A percentile compares a stretch with the other conserved stretches of the same genome.
Conservation (phyloP, 53 echinoderm and acorn worm genomes). For the Hippasteria phrygiana region DNA sequence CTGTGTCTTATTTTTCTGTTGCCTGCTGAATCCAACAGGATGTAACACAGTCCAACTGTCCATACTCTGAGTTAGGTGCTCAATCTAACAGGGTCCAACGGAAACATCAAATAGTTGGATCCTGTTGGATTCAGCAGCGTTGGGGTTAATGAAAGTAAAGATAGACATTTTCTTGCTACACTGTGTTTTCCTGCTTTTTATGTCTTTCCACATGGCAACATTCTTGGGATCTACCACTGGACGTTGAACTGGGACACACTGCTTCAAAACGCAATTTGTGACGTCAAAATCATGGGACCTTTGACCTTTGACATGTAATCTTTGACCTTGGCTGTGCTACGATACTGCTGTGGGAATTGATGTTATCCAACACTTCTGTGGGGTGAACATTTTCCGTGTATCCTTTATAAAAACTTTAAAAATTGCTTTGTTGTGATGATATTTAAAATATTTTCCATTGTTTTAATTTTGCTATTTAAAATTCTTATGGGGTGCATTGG, state of each 20-base stretch:
- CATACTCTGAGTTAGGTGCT: too few species aligned
- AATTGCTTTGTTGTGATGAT: background rate
- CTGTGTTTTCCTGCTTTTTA: slow-evolving; percentile 16
- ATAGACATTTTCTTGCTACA: slow-evolving; percentile 42
- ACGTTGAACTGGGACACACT: background rate
- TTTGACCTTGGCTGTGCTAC: background rate
- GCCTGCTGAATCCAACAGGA: too few species aligned
- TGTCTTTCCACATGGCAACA: slow-evolving; percentile 44
- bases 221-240: slow-evolving; percentile 31
- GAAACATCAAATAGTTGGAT: too few species aligned
- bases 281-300: background rate
- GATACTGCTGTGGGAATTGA: background rate
- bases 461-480: too few species aligned
- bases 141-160: too few species aligned
- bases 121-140: too few species aligned
- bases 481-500: too few species aligned
- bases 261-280: background rate
- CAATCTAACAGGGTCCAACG: too few species aligned
- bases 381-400: slow-evolving; percentile 6
- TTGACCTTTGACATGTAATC: slow-evolving; percentile 32
- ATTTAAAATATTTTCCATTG: background rate
- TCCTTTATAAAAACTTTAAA: slow-evolving; percentile 26
- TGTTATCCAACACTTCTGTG: background rate
- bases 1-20: too few species aligned
- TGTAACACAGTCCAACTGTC: too few species aligned